Conservation (phyloP, 92 coral and sea anemone genomes). For the Hydrozoanthus gracilis region DNA sequence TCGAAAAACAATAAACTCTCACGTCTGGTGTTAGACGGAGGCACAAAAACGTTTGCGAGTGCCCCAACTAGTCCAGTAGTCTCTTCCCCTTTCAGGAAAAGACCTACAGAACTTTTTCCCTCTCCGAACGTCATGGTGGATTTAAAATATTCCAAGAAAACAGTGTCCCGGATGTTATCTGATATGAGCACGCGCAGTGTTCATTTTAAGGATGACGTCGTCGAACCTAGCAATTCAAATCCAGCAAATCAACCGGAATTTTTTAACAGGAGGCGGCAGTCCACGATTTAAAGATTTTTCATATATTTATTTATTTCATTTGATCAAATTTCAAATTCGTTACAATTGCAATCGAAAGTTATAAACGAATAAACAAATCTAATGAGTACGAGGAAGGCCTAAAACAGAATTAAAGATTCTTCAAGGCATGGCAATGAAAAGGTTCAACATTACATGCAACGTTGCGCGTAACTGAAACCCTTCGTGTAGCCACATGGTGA, state of each 20-base stretch:
- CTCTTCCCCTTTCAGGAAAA: background rate
- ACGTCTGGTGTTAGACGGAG: constrained; percentile 2
- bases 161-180: constrained; percentile 60
- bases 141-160: background rate
- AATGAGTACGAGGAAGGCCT: too few relatives aligned
- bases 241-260: constrained; percentile 40
- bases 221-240: constrained; percentile 35
- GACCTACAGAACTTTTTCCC: too few relatives aligned
- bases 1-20: constrained; percentile 2
- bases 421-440: too few relatives aligned
- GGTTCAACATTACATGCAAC: too few relatives aligned
- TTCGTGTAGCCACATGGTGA: too few relatives aligned
- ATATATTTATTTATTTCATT: background rate
- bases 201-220: constrained; percentile 71
- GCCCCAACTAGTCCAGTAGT: background rate
- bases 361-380: too few relatives aligned
- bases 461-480: too few relatives aligned
- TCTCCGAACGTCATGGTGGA: too few relatives aligned
- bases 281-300: constrained; percentile 47
- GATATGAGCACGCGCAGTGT: constrained; percentile 69
- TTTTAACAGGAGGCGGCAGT: constrained; percentile 57
- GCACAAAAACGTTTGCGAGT: background rate
- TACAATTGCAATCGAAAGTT: too few relatives aligned
- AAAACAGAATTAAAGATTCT: too few relatives aligned
- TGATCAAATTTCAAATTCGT: too few relatives aligned